phyloP scores from a whole-genome alignment of 2,113 vertebrate species.

The Gambusia affinis region DNA sequence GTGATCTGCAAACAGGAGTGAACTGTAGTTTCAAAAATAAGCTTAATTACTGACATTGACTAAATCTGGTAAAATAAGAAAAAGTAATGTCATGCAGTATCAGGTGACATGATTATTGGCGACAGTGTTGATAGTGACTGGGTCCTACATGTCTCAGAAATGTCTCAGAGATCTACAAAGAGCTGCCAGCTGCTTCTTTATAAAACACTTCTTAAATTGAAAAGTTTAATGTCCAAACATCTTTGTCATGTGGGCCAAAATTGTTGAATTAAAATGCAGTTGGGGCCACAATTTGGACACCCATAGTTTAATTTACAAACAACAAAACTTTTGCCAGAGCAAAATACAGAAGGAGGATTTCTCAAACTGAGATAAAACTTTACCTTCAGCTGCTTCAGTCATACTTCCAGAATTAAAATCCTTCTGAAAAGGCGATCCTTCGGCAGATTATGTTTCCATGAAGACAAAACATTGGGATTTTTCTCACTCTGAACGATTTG shows the following conservation, averaged over 20 bases:
- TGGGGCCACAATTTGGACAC: too few relatives aligned
- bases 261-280: too few relatives aligned
- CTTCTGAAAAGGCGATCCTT: conserved; percentile 32
- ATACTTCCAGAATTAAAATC: conserved; percentile 41
- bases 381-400: conserved; percentile 72
- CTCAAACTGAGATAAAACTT: conserved; percentile 5
- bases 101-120: neutral
- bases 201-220: conserved; percentile 29
- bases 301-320: neutral
- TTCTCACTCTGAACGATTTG: conserved; percentile 31
- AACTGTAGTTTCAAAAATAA: neutral
- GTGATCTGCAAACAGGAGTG: neutral
- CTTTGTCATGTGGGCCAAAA: too few relatives aligned
- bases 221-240: too few relatives aligned
- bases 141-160: conserved; percentile 2
- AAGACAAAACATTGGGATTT: conserved; percentile 20
- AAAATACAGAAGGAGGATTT: neutral
- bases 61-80: neutral
- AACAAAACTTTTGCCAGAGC: neutral
- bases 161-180: conserved; percentile 37
- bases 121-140: conserved; percentile 30
- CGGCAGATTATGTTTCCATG: conserved; percentile 49
- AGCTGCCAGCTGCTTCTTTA: conserved; percentile 67
- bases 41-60: neutral
- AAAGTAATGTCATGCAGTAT: neutral